phyloP scores from a whole-genome alignment of 2,888 invertebrate species.

The Ophioninae sp. region DNA sequence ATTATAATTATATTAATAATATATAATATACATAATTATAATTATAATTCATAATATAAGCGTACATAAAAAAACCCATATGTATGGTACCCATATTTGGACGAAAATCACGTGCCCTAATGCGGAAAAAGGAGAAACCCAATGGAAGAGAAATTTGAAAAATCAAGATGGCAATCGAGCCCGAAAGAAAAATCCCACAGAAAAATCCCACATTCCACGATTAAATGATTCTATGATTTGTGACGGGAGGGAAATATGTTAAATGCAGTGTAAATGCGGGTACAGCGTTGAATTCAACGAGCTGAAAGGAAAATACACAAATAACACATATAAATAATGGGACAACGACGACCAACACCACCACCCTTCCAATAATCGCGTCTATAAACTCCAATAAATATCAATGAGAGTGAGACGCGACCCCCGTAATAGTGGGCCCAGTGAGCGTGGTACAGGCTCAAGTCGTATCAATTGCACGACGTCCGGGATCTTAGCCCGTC shows the following conservation, averaged over 20 bases:
- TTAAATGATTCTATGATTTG: slow-evolving; percentile 6
- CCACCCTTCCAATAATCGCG: slow-evolving; percentile 56
- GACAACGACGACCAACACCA: slow-evolving; percentile 10
- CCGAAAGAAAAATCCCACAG: neutral
- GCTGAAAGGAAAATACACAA: slow-evolving; percentile 15
- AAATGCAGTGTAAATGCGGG: slow-evolving; percentile 15
- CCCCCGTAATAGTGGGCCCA: slow-evolving; percentile 14
- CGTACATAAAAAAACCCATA: too few species aligned
- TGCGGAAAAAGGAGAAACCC: neutral
- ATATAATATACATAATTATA: too few species aligned
- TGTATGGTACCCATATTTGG: too few species aligned
- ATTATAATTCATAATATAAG: too few species aligned
- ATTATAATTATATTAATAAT: too few species aligned
- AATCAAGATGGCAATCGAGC: neutral
- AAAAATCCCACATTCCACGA: neutral
- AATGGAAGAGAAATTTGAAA: neutral
- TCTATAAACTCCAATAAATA: slow-evolving; percentile 62
- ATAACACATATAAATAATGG: slow-evolving; percentile 22
- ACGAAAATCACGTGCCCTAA: neutral
- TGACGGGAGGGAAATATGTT: neutral
- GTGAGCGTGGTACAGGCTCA: slow-evolving; percentile 15
- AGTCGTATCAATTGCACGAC: slow-evolving; percentile 62
- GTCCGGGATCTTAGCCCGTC: slow-evolving; percentile 61
- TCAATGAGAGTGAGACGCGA: slow-evolving; percentile 47
- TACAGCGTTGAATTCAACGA: neutral